A percentile compares a stretch with the other conserved stretches of the same genome.
Evolutionary conservation across 2,888 invertebrate species (phyloP).

Genomic region (Drymonia ruficornis): DNA sequence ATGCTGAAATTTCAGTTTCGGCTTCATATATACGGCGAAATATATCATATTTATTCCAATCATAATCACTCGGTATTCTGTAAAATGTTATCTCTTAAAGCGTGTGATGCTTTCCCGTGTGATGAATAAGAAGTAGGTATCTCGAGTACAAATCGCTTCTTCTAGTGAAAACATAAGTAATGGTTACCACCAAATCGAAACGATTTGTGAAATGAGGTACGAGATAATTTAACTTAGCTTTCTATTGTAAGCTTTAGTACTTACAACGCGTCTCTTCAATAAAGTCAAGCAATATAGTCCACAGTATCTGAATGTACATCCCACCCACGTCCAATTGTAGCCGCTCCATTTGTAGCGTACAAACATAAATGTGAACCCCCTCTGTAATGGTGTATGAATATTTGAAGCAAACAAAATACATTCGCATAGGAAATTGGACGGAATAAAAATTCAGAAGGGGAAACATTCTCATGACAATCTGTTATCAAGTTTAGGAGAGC

Average conservation of each 20-base stretch:
- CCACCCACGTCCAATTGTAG: no score
- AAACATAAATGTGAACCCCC: background rate
- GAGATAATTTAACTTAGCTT: conserved; percentile 15
- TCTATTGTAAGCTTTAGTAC: background rate
- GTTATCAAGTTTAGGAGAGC: conserved; percentile 1
- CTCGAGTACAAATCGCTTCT: no score
- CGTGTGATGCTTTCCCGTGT: no score
- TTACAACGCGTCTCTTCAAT: background rate
- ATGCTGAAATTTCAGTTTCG: no score
- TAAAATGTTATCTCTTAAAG: no score
- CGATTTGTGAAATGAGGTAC: conserved; percentile 12
- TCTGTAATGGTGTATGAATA: conserved; percentile 11
- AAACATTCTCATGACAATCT: conserved; percentile 15
- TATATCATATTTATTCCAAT: no score
- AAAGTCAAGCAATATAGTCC: background rate
- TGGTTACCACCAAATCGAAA: conserved; percentile 12
- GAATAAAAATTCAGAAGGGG: conserved; percentile 7
- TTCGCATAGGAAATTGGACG: conserved; percentile 5
- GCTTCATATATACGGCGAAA: no score
- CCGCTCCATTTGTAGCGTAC: no score
- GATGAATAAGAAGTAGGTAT: no score
- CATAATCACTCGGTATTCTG: no score
- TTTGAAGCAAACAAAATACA: conserved; percentile 15
- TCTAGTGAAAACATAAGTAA: conserved; percentile 10
- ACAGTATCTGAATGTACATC: no score